Percentiles rank a stretch among this genome's conserved stretches.
Conservation (phyloP, 2,888 invertebrate genomes). For the Erebia ligea region DNA sequence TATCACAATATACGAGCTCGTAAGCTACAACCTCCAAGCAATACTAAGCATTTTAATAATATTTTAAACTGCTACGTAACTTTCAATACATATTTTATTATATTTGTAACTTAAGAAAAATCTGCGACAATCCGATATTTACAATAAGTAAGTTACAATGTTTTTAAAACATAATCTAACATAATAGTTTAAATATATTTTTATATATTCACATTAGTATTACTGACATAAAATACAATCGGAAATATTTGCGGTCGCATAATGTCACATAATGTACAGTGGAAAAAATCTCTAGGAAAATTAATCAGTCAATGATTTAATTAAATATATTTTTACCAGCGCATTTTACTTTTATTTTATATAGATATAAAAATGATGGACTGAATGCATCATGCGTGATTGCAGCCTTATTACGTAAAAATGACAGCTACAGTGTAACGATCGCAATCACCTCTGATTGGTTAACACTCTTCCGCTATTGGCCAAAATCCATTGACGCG, state of each 20-base stretch:
- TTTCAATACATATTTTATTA: slow-evolving; percentile 13
- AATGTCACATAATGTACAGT: neutral
- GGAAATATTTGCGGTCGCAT: neutral
- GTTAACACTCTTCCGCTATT: no score
- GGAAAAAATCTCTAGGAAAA: neutral
- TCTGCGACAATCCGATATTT: slow-evolving; percentile 24
- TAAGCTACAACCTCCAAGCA: slow-evolving; percentile 58
- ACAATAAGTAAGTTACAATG: slow-evolving; percentile 17
- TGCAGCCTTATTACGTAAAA: no score
- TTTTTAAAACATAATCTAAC: no score
- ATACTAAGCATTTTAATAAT: slow-evolving; percentile 19
- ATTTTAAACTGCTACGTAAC: slow-evolving; percentile 19
- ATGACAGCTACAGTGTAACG: no score
- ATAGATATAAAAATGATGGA: no score
- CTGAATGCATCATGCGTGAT: no score
- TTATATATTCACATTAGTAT: neutral
- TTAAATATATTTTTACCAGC: no score
- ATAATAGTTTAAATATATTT: neutral
- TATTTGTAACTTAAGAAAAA: slow-evolving; percentile 14
- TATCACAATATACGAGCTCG: slow-evolving; percentile 76
- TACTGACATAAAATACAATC: neutral
- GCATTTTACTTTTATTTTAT: no score
- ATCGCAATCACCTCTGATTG: no score
- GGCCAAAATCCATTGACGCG: no score
- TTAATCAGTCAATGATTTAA: no score